Evolutionary conservation across 1,140 invertebrate genomes (phyloP).

Genomic region (Drosophila repletoides): DNA sequence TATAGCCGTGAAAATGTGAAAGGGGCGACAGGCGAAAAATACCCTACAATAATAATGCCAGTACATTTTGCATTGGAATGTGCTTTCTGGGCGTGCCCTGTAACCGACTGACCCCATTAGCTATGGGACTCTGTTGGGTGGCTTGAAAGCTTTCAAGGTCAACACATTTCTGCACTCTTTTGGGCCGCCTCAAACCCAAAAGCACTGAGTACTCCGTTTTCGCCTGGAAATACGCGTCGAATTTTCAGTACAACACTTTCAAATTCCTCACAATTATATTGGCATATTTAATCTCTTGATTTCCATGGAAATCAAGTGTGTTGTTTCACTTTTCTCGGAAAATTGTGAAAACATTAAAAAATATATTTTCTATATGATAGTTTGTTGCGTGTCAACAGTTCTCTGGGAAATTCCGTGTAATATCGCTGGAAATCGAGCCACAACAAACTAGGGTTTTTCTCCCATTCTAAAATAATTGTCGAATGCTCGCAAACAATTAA

Average conservation of each 20-base stretch:
- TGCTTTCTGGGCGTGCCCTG: constrained; percentile 34
- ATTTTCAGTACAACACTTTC: too few relatives aligned
- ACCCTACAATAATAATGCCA: constrained; percentile 3
- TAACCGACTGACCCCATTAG: constrained; percentile 64
- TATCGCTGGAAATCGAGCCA: constrained; percentile 11
- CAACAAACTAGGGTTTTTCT: background rate
- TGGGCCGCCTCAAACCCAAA: too few relatives aligned
- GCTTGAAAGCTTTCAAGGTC: constrained; percentile 63
- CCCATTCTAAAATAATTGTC: background rate
- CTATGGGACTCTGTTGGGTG: constrained; percentile 1
- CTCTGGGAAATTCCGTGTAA: constrained; percentile 24
- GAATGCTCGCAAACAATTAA: constrained; percentile 19
- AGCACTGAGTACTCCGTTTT: too few relatives aligned
- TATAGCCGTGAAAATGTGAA: constrained; percentile 40
- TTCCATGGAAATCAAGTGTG: constrained; percentile 12
- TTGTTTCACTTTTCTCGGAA: constrained; percentile 35
- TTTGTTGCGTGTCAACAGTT: constrained; percentile 37
- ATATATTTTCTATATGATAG: background rate
- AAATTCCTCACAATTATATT: too few relatives aligned
- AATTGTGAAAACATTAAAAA: constrained; percentile 14
- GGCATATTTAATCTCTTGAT: constrained; percentile 13
- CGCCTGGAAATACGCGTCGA: too few relatives aligned
- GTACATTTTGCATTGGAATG: background rate
- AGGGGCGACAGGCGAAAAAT: constrained; percentile 17
- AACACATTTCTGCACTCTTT: background rate